Percentiles rank a stretch among this genome's conserved stretches.
Conservation (phyloP, 1,140 invertebrate species). For the Ceratina australensis region DNA sequence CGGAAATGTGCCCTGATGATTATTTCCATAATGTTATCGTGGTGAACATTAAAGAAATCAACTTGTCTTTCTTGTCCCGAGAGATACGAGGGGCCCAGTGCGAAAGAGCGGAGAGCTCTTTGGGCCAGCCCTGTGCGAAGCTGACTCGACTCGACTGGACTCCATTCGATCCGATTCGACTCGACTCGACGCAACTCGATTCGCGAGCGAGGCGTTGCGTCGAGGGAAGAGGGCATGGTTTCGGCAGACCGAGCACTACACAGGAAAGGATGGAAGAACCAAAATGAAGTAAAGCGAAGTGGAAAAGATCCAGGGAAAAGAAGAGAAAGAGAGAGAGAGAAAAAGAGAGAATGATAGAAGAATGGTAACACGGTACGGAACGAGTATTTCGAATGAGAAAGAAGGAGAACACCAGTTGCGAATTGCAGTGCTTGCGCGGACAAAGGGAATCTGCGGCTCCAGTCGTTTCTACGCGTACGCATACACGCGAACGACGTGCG, state of each 20-base stretch:
- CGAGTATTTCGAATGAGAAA: background rate
- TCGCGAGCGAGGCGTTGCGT: background rate
- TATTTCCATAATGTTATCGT: no score
- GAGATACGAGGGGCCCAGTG: constrained; percentile 32
- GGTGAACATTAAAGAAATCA: constrained; percentile 16
- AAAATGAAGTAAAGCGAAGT: constrained; percentile 21
- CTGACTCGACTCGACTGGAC: constrained; percentile 49
- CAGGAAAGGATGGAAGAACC: background rate
- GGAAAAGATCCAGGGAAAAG: constrained; percentile 26
- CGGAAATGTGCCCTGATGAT: no score
- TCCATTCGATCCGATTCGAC: constrained; percentile 44
- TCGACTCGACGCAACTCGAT: constrained; percentile 40
- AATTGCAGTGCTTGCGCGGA: constrained; percentile 67
- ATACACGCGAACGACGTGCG: constrained; percentile 5
- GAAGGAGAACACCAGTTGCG: constrained; percentile 49
- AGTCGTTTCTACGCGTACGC: constrained; percentile 56
- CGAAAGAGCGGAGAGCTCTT: constrained; percentile 20
- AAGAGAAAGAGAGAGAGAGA: background rate
- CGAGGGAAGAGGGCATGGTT: constrained; percentile 40
- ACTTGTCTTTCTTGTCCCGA: constrained; percentile 30
- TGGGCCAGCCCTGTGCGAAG: constrained; percentile 44
- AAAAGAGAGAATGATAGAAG: background rate
- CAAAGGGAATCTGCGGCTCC: constrained; percentile 75
- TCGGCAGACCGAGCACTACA: constrained; percentile 27
- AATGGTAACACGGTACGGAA: background rate